phyloP scores from a whole-genome alignment of 2,113 vertebrate species.

The Thamnophis sirtalis region DNA sequence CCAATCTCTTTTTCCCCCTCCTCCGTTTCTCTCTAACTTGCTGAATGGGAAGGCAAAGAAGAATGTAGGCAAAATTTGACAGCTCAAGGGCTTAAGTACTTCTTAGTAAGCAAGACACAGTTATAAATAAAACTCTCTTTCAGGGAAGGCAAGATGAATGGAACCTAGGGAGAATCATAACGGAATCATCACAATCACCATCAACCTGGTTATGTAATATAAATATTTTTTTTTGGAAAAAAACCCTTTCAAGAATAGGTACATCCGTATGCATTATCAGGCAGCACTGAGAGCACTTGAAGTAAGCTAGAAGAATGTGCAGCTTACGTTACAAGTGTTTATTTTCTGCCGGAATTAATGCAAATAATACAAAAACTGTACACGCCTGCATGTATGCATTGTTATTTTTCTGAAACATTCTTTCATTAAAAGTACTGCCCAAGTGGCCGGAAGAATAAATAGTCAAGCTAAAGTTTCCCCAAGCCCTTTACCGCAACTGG shows the following conservation, averaged over 20 bases:
- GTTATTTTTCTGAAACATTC: neutral
- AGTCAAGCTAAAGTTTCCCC: neutral
- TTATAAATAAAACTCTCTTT: slow-evolving; percentile 75
- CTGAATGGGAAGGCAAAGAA: slow-evolving; percentile 72
- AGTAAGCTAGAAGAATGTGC: neutral
- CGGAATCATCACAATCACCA: neutral
- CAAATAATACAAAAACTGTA: neutral
- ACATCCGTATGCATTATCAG: too few relatives aligned
- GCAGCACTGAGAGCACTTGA: neutral
- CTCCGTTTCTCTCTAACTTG: slow-evolving; percentile 50
- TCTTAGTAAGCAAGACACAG: slow-evolving; percentile 70
- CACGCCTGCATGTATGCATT: neutral
- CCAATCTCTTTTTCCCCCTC: too few relatives aligned
- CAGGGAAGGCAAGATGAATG: slow-evolving; percentile 55
- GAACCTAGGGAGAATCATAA: neutral
- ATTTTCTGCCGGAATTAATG: neutral
- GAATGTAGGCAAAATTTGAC: slow-evolving; percentile 70
- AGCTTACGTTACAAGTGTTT: neutral
- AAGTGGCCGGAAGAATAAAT: neutral
- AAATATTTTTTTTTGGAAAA: neutral
- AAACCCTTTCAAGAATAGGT: slow-evolving; percentile 49
- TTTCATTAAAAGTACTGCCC: neutral
- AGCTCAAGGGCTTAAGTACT: slow-evolving; percentile 74
- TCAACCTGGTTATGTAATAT: neutral
- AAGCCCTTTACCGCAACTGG: neutral